Percentiles rank a stretch among this genome's conserved stretches.
Evolutionary conservation across 2,888 invertebrate genomes (phyloP).

Genomic region (Ormyrus labotus): DNA sequence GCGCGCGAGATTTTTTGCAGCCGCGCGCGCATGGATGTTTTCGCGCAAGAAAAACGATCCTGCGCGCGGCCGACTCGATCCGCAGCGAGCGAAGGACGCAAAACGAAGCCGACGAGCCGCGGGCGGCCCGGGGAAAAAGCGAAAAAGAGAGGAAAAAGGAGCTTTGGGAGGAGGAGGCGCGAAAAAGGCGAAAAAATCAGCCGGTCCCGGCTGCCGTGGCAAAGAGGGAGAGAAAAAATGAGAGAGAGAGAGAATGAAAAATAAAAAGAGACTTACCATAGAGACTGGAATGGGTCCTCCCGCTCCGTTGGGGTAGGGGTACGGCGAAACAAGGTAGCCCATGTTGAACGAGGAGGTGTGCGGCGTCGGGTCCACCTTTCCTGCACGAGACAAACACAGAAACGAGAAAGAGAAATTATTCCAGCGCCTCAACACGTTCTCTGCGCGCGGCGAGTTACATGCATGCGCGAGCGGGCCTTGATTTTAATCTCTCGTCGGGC

Average conservation of each 20-base stretch:
- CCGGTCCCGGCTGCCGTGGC: neutral
- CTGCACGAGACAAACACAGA: conserved; percentile 76
- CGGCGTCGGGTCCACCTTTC: conserved; percentile 88
- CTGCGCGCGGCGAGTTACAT: neutral
- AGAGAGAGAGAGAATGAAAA: conserved; percentile 29
- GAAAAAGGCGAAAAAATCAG: neutral
- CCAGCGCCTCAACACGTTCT: neutral
- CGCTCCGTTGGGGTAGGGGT: conserved; percentile 92
- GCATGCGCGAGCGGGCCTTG: neutral
- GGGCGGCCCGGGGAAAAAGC: neutral
- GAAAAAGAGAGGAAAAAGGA: conserved; percentile 1
- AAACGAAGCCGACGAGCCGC: too few species aligned
- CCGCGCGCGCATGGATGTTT: neutral
- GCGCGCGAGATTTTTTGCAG: too few species aligned
- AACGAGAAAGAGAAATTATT: conserved; percentile 60
- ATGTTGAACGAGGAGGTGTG: conserved; percentile 91
- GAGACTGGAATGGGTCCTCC: conserved; percentile 90
- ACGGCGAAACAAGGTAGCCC: conserved; percentile 94
- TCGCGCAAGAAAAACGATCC: conserved; percentile 5
- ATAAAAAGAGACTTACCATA: conserved; percentile 83
- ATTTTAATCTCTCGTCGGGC: conserved; percentile 18
- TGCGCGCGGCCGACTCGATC: neutral
- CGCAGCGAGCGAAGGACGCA: too few species aligned
- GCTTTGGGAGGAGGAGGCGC: neutral
- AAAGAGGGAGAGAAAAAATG: conserved; percentile 5